Percentiles rank a stretch among this genome's conserved stretches.
phyloP scores from a whole-genome alignment of 2,888 invertebrate species.

The Priocnemis perturbator region DNA sequence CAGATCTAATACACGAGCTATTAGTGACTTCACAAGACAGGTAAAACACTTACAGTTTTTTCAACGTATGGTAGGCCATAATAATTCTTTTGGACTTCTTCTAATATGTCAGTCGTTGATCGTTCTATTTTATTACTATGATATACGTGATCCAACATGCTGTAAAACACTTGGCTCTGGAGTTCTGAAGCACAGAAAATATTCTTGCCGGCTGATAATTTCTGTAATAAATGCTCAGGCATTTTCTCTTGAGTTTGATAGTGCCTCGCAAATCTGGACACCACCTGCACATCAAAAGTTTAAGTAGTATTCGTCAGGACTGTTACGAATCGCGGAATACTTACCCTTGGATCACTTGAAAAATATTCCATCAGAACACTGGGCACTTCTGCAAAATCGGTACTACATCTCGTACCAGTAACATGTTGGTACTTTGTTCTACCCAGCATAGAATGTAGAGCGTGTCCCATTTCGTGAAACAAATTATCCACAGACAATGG shows the following conservation, averaged over 20 bases:
- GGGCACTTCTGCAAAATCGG: conserved; percentile 99
- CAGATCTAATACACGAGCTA: background rate
- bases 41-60: conserved; percentile 83
- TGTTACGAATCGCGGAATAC: conserved; percentile 25
- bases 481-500: conserved; percentile 95
- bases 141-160: conserved; percentile 92
- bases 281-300: conserved; percentile 77
- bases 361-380: conserved; percentile 99
- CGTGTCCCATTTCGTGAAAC: conserved; percentile 99
- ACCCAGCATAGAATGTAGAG: conserved; percentile 98
- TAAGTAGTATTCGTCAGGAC: background rate
- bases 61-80: conserved; percentile 91
- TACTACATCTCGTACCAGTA: conserved; percentile 96
- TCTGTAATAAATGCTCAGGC: conserved; percentile 86
- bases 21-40: background rate
- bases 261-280: conserved; percentile 91
- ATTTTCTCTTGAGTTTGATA: conserved; percentile 91
- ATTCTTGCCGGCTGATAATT: conserved; percentile 90
- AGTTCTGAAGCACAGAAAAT: conserved; percentile 93
- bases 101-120: conserved; percentile 82
- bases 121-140: conserved; percentile 81
- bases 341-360: conserved; percentile 88
- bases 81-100: conserved; percentile 86
- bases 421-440: conserved; percentile 97
- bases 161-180: conserved; percentile 94